These are phyloP conservation scores for Gyrodactylus bullatarudis DNA, from an alignment of 1,140 invertebrate genomes.

Conservation along the genomic window DNA sequence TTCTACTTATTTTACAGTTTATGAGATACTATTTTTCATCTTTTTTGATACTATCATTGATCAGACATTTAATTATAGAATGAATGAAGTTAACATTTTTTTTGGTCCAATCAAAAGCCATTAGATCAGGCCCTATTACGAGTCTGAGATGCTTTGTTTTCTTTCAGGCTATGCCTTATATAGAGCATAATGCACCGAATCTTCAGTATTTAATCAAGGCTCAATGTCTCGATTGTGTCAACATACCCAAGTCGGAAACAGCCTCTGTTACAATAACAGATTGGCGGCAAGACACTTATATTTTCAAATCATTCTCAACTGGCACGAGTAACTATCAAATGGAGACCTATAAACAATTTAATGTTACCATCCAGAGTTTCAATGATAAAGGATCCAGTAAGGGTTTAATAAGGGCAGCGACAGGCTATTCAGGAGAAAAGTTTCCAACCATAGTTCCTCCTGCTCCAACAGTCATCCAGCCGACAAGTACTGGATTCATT, in stretches of 20 bases:
- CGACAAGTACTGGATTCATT: not conserved
- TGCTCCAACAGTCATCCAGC: not conserved
- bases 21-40: too few relatives aligned
- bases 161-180: slow-evolving; percentile 48
- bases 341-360: not conserved
- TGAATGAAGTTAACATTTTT: too few relatives aligned
- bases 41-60: too few relatives aligned
- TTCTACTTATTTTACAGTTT: too few relatives aligned
- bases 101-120: too few relatives aligned
- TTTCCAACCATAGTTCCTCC: not conserved
- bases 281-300: slow-evolving; percentile 9
- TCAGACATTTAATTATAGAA: too few relatives aligned
- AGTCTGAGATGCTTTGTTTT: not conserved
- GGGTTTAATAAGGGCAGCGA: slow-evolving; percentile 32
- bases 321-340: slow-evolving; percentile 7
- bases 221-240: slow-evolving; percentile 32
- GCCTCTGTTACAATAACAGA: slow-evolving; percentile 10
- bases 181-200: slow-evolving; percentile 67
- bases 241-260: slow-evolving; percentile 1
- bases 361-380: slow-evolving; percentile 28
- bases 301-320: slow-evolving; percentile 7
- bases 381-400: slow-evolving; percentile 58
- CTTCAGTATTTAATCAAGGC: slow-evolving; percentile 66
- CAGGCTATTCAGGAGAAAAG: slow-evolving; percentile 75
- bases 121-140: slow-evolving; percentile 5